These are phyloP conservation scores for Episyrphus balteatus DNA, from an alignment of 1,140 invertebrate species.

Conservation along the genomic window DNA sequence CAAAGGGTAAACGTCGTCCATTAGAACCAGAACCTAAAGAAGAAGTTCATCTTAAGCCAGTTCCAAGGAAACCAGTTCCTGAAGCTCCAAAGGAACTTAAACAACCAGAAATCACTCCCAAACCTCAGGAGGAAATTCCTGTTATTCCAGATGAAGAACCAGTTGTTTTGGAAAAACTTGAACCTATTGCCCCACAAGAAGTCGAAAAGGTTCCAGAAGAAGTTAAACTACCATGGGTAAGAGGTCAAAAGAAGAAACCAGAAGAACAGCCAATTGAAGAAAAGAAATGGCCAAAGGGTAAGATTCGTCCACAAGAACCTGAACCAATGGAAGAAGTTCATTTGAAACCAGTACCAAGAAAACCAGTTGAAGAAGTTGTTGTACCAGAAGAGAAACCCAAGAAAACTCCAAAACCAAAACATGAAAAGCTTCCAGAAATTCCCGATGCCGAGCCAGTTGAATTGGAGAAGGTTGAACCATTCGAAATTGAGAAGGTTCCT, in stretches of 20 bases:
- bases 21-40: conserved; percentile 20
- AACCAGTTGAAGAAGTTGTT: conserved; percentile 28
- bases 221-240: conserved; percentile 31
- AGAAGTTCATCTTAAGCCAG: conserved; percentile 32
- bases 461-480: conserved; percentile 29
- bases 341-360: conserved; percentile 39
- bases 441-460: conserved; percentile 23
- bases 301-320: conserved; percentile 33
- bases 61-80: conserved; percentile 22
- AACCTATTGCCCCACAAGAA: conserved; percentile 20
- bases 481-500: conserved; percentile 34
- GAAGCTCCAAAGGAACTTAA: conserved; percentile 26
- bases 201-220: conserved; percentile 33
- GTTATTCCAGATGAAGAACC: conserved; percentile 27
- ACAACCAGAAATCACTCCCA: conserved; percentile 25
- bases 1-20: conserved; percentile 17
- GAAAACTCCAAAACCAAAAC: conserved; percentile 27
- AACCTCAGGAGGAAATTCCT: conserved; percentile 26
- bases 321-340: conserved; percentile 38
- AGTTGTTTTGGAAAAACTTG: conserved; percentile 24
- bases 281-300: conserved; percentile 36
- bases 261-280: conserved; percentile 36
- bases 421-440: conserved; percentile 26
- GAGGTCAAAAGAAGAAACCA: conserved; percentile 30
- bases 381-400: conserved; percentile 27